A percentile compares a stretch with the other conserved stretches of the same genome.
Conservation (phyloP, 2,113 vertebrate genomes). For the Corythornis cristatus region DNA sequence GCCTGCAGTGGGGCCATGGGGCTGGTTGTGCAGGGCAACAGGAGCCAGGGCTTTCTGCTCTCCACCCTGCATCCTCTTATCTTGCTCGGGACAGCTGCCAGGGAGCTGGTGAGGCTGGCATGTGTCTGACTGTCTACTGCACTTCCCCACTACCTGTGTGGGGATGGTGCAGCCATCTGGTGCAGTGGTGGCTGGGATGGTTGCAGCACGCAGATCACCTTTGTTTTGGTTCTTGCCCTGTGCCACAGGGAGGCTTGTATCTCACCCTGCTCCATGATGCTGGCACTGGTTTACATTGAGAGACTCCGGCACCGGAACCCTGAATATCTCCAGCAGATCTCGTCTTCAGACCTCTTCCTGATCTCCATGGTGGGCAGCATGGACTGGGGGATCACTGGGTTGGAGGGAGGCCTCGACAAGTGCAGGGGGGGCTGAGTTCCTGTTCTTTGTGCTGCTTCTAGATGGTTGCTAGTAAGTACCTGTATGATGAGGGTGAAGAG, state of each 20-base stretch:
- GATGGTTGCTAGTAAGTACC: slow-evolving; percentile 99
- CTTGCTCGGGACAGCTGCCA: background rate
- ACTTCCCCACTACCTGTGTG: background rate
- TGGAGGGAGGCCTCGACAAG: background rate
- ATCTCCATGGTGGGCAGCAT: slow-evolving; percentile 90
- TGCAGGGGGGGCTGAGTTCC: background rate
- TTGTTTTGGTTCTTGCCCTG: background rate
- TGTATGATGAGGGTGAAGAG: slow-evolving; percentile 97
- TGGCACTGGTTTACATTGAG: slow-evolving; percentile 98
- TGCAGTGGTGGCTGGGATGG: fast-evolving
- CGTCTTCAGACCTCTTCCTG: slow-evolving; percentile 96
- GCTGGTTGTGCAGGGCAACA: background rate
- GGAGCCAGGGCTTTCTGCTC: background rate
- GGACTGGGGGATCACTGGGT: background rate
- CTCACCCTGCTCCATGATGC: slow-evolving; percentile 98
- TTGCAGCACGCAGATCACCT: background rate
- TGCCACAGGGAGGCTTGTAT: slow-evolving; percentile 91
- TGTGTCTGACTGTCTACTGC: fast-evolving
- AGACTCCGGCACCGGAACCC: slow-evolving; percentile 95
- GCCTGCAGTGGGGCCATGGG: background rate
- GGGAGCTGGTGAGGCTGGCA: background rate
- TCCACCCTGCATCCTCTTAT: background rate
- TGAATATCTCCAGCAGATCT: slow-evolving; percentile 96
- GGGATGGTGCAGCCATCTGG: background rate
- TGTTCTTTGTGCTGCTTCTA: slow-evolving; percentile 53